A percentile compares a stretch with the other conserved stretches of the same genome.
These are phyloP conservation scores for Tadarida brasiliensis DNA, from an alignment of 2,797 vertebrate genomes.

Conservation along the genomic window DNA sequence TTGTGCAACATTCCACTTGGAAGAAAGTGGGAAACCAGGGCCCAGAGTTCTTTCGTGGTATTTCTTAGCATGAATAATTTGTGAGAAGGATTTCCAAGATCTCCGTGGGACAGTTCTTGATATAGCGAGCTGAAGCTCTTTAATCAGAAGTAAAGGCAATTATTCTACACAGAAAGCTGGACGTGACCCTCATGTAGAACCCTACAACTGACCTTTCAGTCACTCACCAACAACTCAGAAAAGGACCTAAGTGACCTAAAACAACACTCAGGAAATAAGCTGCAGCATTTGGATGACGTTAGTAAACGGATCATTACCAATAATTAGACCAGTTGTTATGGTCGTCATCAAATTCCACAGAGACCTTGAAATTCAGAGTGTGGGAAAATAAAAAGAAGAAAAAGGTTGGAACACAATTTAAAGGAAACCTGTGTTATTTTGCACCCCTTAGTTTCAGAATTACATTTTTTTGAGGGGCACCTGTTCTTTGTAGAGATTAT, in stretches of 20 bases:
- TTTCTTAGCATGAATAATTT: background rate
- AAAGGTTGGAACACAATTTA: background rate
- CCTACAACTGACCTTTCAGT: background rate
- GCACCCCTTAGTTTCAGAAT: background rate
- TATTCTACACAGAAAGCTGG: background rate
- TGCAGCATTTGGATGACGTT: background rate
- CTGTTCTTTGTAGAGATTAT: constrained; percentile 14
- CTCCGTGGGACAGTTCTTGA: background rate
- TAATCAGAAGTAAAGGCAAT: background rate
- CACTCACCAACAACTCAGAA: background rate
- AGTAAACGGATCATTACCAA: background rate
- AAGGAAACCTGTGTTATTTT: background rate
- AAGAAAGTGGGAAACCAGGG: background rate
- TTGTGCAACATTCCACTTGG: fast-evolving
- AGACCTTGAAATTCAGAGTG: constrained; percentile 20
- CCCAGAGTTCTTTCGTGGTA: background rate
- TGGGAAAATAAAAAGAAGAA: constrained; percentile 45
- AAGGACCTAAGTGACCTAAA: background rate
- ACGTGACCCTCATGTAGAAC: background rate
- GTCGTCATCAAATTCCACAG: background rate
- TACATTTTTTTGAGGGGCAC: background rate
- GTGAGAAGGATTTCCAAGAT: background rate
- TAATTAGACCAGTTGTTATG: background rate
- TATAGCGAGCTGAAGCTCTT: background rate
- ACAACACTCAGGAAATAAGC: background rate